Evolutionary conservation across 2,888 invertebrate species (phyloP), one percentile per base, ranked within the genome.

Genomic region (Nemoura dubitans): DNA sequence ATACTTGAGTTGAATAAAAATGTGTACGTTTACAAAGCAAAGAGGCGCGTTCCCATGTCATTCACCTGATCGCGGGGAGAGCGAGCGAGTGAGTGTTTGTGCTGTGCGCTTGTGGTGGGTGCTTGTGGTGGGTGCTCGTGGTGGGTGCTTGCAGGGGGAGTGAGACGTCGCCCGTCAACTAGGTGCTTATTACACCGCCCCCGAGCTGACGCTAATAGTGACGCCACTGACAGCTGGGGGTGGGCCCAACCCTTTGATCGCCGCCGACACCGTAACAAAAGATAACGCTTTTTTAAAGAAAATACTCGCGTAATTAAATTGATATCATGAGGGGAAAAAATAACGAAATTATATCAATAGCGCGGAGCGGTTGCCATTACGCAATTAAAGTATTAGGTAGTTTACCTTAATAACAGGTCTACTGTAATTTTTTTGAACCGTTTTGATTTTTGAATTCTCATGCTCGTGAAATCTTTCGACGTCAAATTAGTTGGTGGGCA

Each of bases 101-200:
- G 25, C n/a, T 26, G n/a, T n/a, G n/a, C n/a, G 76, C 36, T 6
- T 76, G 76, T 2, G 5, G 76, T 5, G 81, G 21, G 28, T 81
- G 81, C 7, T 29, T 81, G 28, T 27, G 80, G n/a, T n/a, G n/a
- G n/a, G n/a, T n/a, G n/a, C n/a, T n/a, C n/a, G 21, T 2, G 76
- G 25, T 5, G 80, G 21, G 80, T 26, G 80, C 28, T n/a, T 26
- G 80, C 5, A 30, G 28, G 30, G 81, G 59, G 30, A 81, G 81
- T 81, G 29, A 81, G 81, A 81, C 30, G 81, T 81, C 29, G 7
- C 30, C 59, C 76, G 59, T 84, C 76, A 28, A 0, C 59, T 85
- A 87, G 80, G 85, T 82, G 85, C 87, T 85, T 87, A 87, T 87
- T 87, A 87, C 42, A 36, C 85, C 85, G 81, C 36, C 87, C 36